Conservation (phyloP, 2,797 vertebrate genomes). For the Monodelphis domestica region DNA sequence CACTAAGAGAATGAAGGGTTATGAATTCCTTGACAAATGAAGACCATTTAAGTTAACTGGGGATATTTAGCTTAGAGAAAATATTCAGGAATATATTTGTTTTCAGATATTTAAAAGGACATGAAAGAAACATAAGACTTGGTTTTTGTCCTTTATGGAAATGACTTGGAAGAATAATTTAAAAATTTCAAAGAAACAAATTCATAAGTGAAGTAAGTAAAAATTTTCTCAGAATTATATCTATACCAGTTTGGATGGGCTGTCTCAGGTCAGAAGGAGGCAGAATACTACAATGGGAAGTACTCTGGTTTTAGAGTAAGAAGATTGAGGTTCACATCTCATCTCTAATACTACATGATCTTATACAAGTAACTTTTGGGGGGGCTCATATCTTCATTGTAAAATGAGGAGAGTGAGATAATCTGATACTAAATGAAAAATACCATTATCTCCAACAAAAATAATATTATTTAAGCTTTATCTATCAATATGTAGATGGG, state of each 20-base stretch:
- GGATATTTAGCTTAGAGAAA: background rate
- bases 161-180: background rate
- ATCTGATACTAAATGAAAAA: background rate
- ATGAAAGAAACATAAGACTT: background rate
- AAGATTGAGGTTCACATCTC: background rate
- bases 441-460: background rate
- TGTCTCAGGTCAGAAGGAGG: background rate
- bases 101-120: background rate
- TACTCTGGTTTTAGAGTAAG: background rate
- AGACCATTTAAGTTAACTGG: too few relatives aligned
- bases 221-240: background rate
- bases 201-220: background rate
- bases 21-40: too few relatives aligned
- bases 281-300: background rate
- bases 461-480: background rate
- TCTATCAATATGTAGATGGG: background rate
- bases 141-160: background rate
- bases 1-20: too few relatives aligned
- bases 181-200: background rate
- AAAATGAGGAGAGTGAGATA: background rate
- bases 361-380: background rate
- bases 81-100: background rate
- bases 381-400: background rate
- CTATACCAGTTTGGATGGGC: background rate
- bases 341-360: background rate